These are phyloP conservation scores for Galaxias olidus DNA, from an alignment of 2,797 vertebrate species.

Conservation along the genomic window DNA sequence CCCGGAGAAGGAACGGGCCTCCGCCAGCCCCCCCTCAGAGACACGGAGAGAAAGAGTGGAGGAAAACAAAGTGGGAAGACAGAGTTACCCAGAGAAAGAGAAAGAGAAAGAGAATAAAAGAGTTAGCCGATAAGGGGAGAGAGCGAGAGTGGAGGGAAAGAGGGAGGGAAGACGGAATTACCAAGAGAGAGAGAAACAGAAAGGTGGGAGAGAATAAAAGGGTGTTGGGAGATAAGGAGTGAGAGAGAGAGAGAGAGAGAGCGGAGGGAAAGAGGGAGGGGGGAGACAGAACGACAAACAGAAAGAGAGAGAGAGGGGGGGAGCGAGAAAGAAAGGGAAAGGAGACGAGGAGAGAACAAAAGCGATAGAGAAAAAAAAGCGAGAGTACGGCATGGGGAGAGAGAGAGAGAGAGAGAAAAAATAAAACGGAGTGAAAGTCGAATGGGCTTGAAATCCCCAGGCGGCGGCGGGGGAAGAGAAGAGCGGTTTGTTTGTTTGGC, in stretches of 20 bases:
- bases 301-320: conserved; percentile 22
- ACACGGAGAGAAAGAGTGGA: conserved; percentile 17
- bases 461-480: conserved; percentile 56
- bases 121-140: conserved; percentile 30
- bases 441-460: conserved; percentile 56
- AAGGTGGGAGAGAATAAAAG: conserved; percentile 24
- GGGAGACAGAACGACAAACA: conserved; percentile 5
- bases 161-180: background rate
- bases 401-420: background rate
- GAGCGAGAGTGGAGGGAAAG: conserved; percentile 5
- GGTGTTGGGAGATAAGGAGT: conserved; percentile 20
- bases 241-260: conserved; percentile 22
- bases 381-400: background rate
- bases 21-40: conserved; percentile 30
- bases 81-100: conserved; percentile 22
- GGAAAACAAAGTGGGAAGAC: conserved; percentile 22
- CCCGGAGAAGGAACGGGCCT: conserved; percentile 38
- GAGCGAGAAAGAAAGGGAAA: conserved; percentile 17
- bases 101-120: conserved; percentile 9
- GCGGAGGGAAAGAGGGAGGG: conserved; percentile 1
- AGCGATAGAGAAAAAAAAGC: conserved; percentile 19
- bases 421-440: conserved; percentile 30
- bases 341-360: conserved; percentile 17
- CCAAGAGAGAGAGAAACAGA: background rate
- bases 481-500: conserved; percentile 68